phyloP scores from a whole-genome alignment of 1,140 invertebrate genomes.

The Habropoda laboriosa region DNA sequence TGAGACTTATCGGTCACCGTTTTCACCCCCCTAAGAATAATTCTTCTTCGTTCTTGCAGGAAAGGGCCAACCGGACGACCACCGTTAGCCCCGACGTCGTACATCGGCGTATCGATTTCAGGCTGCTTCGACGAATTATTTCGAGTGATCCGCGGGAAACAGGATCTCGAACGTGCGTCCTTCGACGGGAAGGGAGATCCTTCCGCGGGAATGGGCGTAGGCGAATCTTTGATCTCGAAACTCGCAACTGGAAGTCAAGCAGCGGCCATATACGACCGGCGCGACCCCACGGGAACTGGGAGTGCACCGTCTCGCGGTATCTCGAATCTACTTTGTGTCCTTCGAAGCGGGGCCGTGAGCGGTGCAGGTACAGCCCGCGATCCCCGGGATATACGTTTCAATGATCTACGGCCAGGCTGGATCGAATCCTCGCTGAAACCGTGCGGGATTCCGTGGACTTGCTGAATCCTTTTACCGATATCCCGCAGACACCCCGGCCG shows the following conservation, averaged over 20 bases:
- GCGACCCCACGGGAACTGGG: conserved; percentile 76
- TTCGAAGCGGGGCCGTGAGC: conserved; percentile 63
- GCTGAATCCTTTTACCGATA: conserved; percentile 38
- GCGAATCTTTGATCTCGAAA: conserved; percentile 78
- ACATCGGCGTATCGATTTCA: conserved; percentile 58
- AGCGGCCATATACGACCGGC: conserved; percentile 58
- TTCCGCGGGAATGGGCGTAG: conserved; percentile 70
- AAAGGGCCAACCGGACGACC: neutral
- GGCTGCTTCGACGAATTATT: conserved; percentile 48
- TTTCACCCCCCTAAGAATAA: conserved; percentile 17
- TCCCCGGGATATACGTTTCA: conserved; percentile 70
- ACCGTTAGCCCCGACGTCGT: conserved; percentile 13
- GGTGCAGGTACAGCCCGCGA: conserved; percentile 68
- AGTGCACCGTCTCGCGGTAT: conserved; percentile 68
- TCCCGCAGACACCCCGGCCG: conserved; percentile 3
- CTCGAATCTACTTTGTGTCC: conserved; percentile 79
- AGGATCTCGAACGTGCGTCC: conserved; percentile 58
- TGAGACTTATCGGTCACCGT: conserved; percentile 41
- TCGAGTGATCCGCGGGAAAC: conserved; percentile 56
- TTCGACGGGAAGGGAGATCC: conserved; percentile 29
- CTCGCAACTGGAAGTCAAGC: conserved; percentile 64
- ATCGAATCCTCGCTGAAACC: conserved; percentile 46
- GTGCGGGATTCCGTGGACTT: conserved; percentile 45
- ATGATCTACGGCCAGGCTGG: conserved; percentile 65
- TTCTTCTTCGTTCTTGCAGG: neutral